phyloP scores from a whole-genome alignment of 2,797 vertebrate genomes.

The Melanotaenia nigrans region DNA sequence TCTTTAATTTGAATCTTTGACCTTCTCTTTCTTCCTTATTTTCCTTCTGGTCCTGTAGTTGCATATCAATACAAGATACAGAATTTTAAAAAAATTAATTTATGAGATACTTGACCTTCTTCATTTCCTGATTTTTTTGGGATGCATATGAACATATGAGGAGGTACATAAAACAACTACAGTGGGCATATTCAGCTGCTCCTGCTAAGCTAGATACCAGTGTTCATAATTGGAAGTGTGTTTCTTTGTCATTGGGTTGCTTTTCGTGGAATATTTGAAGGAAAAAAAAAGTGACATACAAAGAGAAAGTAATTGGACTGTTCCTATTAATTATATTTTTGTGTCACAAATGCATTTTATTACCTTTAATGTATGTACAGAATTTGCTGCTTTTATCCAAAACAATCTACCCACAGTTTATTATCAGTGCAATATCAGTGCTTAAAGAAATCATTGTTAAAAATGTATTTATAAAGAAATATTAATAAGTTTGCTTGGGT shows the following conservation, averaged over 20 bases:
- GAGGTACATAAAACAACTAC: constrained; percentile 33
- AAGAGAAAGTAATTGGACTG: constrained; percentile 42
- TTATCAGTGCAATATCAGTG: neutral
- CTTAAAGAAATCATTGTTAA: too few relatives aligned
- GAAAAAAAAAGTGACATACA: constrained; percentile 40
- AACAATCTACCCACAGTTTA: neutral
- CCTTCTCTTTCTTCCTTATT: neutral
- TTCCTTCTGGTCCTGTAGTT: neutral
- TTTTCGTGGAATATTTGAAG: constrained; percentile 38
- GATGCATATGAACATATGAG: constrained; percentile 41
- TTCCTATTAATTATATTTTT: constrained; percentile 36
- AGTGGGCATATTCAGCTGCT: constrained; percentile 43
- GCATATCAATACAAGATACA: neutral
- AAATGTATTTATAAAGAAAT: too few relatives aligned
- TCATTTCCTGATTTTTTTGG: constrained; percentile 45
- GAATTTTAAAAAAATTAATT: constrained; percentile 39
- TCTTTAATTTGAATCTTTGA: neutral
- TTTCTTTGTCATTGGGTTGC: constrained; percentile 60
- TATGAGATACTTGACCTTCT: constrained; percentile 55
- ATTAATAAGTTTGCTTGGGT: too few relatives aligned
- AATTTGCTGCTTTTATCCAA: neutral
- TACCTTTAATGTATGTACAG: neutral
- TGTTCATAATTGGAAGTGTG: constrained; percentile 61
- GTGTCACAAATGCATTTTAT: constrained; percentile 7
- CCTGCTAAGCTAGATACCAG: constrained; percentile 55